Conservation (phyloP, 2,888 invertebrate genomes). For the Drosophila sordidula region DNA sequence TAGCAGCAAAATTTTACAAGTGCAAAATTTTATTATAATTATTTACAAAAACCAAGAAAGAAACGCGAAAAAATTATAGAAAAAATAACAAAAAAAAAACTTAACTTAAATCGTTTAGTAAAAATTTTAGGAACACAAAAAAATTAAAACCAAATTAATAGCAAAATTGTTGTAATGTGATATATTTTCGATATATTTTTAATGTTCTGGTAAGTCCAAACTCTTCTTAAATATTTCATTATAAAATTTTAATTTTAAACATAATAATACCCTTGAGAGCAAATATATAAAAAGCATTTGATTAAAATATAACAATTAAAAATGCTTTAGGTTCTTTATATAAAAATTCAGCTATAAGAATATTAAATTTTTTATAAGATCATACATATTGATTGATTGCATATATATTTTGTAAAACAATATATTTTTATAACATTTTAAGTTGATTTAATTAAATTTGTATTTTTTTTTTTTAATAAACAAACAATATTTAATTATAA, state of each 20-base stretch:
- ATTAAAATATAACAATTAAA: not conserved
- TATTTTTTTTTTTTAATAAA: not conserved
- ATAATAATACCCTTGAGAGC: not conserved
- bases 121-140: constrained; percentile 58
- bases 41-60: constrained; percentile 60
- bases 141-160: constrained; percentile 52
- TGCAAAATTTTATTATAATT: constrained; percentile 72
- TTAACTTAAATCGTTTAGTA: constrained; percentile 36
- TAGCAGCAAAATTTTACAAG: constrained; percentile 71
- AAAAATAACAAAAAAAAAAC: constrained; percentile 28
- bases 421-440: not conserved
- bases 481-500: not conserved
- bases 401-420: not conserved
- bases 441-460: not conserved
- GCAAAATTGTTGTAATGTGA: constrained; percentile 77
- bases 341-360: not conserved
- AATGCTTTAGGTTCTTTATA: not conserved
- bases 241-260: too few species aligned
- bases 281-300: not conserved
- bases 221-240: not conserved
- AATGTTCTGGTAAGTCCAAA: constrained; percentile 72
- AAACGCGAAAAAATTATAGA: constrained; percentile 12
- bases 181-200: constrained; percentile 79
- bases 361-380: not conserved
- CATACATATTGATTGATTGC: not conserved